Percentiles rank a stretch among this genome's conserved stretches.
Conservation (phyloP, 2,888 invertebrate species). For the Teinopalpus imperialis region DNA sequence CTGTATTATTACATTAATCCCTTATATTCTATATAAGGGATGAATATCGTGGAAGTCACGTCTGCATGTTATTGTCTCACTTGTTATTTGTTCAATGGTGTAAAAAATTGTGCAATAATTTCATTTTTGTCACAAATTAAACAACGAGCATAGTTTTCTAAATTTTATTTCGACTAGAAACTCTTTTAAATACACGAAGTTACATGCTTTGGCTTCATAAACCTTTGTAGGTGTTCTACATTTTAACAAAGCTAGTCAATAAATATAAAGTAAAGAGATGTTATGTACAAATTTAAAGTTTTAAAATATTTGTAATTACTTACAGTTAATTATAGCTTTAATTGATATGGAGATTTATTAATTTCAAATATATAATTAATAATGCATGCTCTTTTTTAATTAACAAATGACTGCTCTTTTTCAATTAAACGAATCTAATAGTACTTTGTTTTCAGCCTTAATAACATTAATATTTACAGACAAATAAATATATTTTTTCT, state of each 20-base stretch:
- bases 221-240: slow-evolving; percentile 40
- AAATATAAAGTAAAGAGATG: slow-evolving; percentile 47
- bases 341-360: slow-evolving; percentile 45
- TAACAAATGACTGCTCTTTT: neutral
- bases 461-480: slow-evolving; percentile 9
- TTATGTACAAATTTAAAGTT: slow-evolving; percentile 39
- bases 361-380: slow-evolving; percentile 49
- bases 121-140: neutral
- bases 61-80: too few relatives aligned
- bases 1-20: too few relatives aligned
- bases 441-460: slow-evolving; percentile 12
- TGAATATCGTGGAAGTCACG: too few relatives aligned
- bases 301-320: slow-evolving; percentile 26
- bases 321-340: too few relatives aligned
- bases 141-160: slow-evolving; percentile 1
- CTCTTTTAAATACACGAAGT: slow-evolving; percentile 38
- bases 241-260: slow-evolving; percentile 39
- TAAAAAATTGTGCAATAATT: too few relatives aligned
- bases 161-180: slow-evolving; percentile 23
- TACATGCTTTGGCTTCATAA: slow-evolving; percentile 44
- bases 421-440: neutral
- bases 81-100: too few relatives aligned
- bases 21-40: too few relatives aligned
- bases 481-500: neutral
- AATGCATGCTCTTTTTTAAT: slow-evolving; percentile 31